Percentiles rank a stretch among this genome's conserved stretches.
Conservation (phyloP, 2,888 invertebrate species). For the Hydriomena furcata region DNA sequence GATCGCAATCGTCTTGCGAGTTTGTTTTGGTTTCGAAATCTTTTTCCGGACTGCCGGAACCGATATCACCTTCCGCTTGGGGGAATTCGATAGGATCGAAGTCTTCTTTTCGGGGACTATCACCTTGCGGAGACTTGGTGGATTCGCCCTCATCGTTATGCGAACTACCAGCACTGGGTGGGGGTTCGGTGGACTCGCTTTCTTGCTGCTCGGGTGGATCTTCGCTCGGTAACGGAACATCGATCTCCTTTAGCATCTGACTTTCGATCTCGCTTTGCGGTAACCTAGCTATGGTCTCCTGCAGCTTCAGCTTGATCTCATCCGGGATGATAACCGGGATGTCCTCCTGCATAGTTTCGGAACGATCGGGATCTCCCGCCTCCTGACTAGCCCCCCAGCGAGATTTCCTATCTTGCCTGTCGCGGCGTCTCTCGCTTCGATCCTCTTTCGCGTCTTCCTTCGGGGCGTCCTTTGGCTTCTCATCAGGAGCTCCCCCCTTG, state of each 20-base stretch:
- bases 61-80: not conserved
- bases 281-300: slow-evolving; percentile 17
- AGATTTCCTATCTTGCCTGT: slow-evolving; percentile 64
- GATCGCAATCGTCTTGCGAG: not conserved
- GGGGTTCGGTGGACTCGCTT: not conserved
- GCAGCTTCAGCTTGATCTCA: slow-evolving; percentile 17
- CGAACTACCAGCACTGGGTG: not conserved
- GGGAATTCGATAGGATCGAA: not conserved
- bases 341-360: not conserved
- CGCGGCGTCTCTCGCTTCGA: slow-evolving; percentile 20
- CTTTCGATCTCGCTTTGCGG: slow-evolving; percentile 16
- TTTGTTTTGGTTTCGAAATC: not conserved
- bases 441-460: slow-evolving; percentile 11
- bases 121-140: no score
- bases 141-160: not conserved
- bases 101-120: not conserved
- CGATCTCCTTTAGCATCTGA: not conserved
- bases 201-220: not conserved
- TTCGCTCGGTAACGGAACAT: not conserved
- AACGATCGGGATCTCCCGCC: not conserved
- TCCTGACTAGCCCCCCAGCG: slow-evolving; percentile 68
- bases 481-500: not conserved
- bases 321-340: slow-evolving; percentile 12
- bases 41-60: not conserved
- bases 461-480: not conserved